phyloP scores from a whole-genome alignment of 2,888 invertebrate species.

The Torymus auratus region DNA sequence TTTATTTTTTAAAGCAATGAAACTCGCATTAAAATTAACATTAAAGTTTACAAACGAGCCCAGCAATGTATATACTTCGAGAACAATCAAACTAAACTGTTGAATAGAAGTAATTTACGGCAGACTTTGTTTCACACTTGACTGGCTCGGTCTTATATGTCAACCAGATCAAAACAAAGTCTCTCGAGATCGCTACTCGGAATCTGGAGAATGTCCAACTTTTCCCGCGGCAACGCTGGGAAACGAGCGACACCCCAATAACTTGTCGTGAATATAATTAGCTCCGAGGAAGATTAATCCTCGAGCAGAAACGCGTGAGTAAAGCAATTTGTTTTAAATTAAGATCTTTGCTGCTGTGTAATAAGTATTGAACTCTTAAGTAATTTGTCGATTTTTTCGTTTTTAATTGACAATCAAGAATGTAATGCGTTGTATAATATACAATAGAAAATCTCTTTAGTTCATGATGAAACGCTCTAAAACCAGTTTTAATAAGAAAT shows the following conservation, averaged over 20 bases:
- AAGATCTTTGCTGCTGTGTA: not conserved
- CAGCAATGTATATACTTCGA: too few relatives aligned
- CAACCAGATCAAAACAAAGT: constrained; percentile 18
- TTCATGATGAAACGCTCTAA: too few relatives aligned
- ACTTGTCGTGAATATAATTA: constrained; percentile 39
- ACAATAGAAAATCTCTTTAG: too few relatives aligned
- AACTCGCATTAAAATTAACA: too few relatives aligned
- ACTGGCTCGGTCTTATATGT: not conserved
- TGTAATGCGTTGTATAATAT: too few relatives aligned
- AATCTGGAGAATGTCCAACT: constrained; percentile 39
- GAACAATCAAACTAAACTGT: too few relatives aligned
- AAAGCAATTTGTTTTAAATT: constrained; percentile 21
- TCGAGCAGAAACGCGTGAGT: not conserved
- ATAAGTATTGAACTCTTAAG: not conserved
- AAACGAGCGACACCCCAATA: constrained; percentile 6
- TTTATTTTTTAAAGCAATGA: too few relatives aligned
- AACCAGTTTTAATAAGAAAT: too few relatives aligned
- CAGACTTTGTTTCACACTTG: not conserved
- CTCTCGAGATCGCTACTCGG: not conserved
- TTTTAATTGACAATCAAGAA: not conserved
- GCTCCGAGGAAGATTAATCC: constrained; percentile 21
- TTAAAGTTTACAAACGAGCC: too few relatives aligned
- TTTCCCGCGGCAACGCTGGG: constrained; percentile 6
- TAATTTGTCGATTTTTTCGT: too few relatives aligned
- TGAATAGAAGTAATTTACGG: too few relatives aligned